Base-by-base conservation (phyloP, 2,888 invertebrate genomes). In the Melinaea menophilus region DNA sequence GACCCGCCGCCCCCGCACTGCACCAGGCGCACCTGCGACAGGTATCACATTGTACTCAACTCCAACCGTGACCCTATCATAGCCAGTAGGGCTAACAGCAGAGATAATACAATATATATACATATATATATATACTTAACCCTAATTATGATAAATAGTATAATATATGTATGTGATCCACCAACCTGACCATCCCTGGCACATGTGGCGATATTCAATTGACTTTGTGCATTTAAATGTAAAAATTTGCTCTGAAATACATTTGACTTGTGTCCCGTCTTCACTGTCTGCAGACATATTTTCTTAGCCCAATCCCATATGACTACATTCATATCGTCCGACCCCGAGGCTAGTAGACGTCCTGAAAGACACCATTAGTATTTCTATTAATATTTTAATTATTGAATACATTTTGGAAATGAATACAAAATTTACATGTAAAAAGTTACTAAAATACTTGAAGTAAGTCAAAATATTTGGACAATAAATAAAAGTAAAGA, bases 221-320 rank as follows among this genome's bases (percentile, higher is more conserved):
- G 96, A 48, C 93, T 93, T 70, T 81, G 76, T 46, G 93, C 92
- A 73, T 94, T 93, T 54, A 95, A 90, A 60, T 96, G 95, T 71
- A 98, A 91, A 90, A 98, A 98, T 86, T 97, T 98, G 75, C 94
- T 93, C 79, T 97, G 97, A 84, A 98, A 98, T 61, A 98, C 96
- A 80, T 98, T 98, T 47, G 94, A 93, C 69, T 93, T 92, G 86
- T 98, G 98, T 2, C 96, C 96, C 31, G 96, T 96, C 73, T 94
- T 93, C 74, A 95, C 95, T 3, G 92, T 91, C 70, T 95, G 90
- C 46, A 93, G 81, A 2, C 93, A 89, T 68, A 92, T 93, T 61
- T 94, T 94, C 11, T 92, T 85, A 13, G 95, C 93, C 98, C 98
- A 98, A 80, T 98, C 95, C 98, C 98, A 98, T 9, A 99, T 87